phyloP scores from a whole-genome alignment of 1,140 invertebrate genomes.

The Brachionus asplanchnoidis region DNA sequence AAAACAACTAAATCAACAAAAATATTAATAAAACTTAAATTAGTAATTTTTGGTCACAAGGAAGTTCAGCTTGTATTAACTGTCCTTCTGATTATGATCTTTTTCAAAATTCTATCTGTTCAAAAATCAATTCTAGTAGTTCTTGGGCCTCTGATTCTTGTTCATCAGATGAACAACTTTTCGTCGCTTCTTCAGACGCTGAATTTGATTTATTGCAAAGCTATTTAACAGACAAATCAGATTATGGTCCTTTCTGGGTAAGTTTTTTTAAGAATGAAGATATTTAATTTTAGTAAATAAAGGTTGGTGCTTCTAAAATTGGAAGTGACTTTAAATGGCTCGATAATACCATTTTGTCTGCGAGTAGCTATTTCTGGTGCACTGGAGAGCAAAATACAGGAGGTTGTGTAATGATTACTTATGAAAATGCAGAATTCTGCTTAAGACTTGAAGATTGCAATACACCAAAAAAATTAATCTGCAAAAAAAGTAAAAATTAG shows the following conservation, averaged over 20 bases:
- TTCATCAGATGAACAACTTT: neutral
- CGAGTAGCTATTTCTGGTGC: neutral
- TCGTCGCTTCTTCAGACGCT: neutral
- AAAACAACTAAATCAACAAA: neutral
- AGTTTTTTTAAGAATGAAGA: neutral
- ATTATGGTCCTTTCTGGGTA: neutral
- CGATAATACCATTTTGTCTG: neutral
- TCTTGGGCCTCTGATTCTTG: neutral
- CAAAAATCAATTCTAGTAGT: neutral
- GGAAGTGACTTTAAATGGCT: neutral
- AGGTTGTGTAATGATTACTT: neutral
- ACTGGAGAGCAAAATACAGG: neutral
- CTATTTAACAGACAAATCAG: neutral
- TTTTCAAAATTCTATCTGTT: neutral
- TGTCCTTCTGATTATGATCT: neutral
- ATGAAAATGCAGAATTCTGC: neutral
- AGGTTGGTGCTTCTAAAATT: neutral
- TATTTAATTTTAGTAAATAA: neutral
- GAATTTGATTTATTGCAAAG: conserved; percentile 5
- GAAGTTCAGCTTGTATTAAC: neutral
- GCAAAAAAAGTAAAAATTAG: neutral
- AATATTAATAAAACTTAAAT: neutral
- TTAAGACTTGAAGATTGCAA: neutral
- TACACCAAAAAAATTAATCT: neutral
- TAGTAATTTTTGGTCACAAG: neutral